Conservation (phyloP, 2,888 invertebrate genomes). For the Lasius platythorax region DNA sequence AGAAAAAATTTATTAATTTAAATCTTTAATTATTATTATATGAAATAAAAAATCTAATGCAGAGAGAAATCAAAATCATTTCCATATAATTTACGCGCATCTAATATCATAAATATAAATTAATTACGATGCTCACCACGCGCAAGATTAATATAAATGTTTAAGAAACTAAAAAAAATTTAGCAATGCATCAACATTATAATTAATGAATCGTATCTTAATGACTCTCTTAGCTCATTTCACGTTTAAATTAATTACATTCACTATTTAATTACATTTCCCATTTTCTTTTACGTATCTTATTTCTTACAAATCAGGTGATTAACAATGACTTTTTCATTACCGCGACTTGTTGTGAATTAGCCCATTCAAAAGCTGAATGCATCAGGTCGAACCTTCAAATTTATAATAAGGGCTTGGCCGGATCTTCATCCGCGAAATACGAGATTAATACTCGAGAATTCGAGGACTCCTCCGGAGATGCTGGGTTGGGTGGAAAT, state of each 20-base stretch:
- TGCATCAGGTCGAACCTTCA: slow-evolving; percentile 6
- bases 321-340: not conserved
- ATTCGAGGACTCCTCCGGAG: slow-evolving; percentile 10
- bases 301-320: not conserved
- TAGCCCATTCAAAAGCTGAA: not conserved
- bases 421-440: slow-evolving; percentile 4
- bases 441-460: slow-evolving; percentile 36
- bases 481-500: slow-evolving; percentile 42
- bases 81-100: not conserved
- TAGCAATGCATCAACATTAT: not conserved
- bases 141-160: not conserved
- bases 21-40: slow-evolving; percentile 1
- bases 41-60: not conserved
- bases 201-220: slow-evolving; percentile 9
- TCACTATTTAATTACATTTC: not conserved
- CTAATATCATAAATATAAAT: not conserved
- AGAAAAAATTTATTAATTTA: not conserved
- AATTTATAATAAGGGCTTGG: slow-evolving; percentile 9
- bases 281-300: not conserved
- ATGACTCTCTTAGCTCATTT: not conserved
- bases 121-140: slow-evolving; percentile 3
- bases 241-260: not conserved
- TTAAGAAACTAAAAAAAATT: not conserved
- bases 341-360: not conserved
- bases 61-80: not conserved